A percentile compares a stretch with the other conserved stretches of the same genome.
phyloP scores from a whole-genome alignment of 2,113 vertebrate genomes.

The Anguilla japonica region DNA sequence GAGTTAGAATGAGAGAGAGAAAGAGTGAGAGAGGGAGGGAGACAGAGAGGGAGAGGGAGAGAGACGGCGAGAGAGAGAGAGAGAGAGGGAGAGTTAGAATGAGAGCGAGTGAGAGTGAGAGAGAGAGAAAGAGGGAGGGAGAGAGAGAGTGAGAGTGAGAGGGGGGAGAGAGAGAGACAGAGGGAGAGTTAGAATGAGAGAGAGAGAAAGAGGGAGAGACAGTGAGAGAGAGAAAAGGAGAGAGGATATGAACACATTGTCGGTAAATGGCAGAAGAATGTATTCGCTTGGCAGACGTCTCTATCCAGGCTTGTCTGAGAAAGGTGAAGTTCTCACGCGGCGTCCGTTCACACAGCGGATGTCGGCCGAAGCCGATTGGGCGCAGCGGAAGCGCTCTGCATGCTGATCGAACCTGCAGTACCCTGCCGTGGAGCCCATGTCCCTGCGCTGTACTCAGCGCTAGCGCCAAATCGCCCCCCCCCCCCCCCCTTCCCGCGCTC shows the following conservation, averaged over 20 bases:
- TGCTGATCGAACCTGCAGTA: background rate
- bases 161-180: no score
- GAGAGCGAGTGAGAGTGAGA: no score
- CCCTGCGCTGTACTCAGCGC: background rate
- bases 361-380: background rate
- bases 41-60: no score
- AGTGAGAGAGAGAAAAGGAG: background rate
- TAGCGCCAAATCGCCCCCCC: background rate
- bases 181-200: no score
- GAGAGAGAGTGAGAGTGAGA: background rate
- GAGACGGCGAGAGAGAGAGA: no score
- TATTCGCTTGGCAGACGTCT: constrained; percentile 29
- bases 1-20: no score
- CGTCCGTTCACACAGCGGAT: background rate
- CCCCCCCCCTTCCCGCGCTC: background rate
- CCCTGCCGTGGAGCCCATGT: background rate
- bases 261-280: constrained; percentile 28
- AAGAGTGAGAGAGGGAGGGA: no score
- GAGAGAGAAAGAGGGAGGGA: no score
- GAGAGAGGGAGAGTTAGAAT: no score
- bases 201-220: no score
- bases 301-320: constrained; percentile 6
- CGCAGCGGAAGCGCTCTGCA: no score
- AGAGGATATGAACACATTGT: background rate
- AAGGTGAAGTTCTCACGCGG: background rate